A percentile compares a stretch with the other conserved stretches of the same genome.
These are phyloP conservation scores for Belgica antarctica DNA, from an alignment of 2,888 invertebrate species.

Conservation along the genomic window DNA sequence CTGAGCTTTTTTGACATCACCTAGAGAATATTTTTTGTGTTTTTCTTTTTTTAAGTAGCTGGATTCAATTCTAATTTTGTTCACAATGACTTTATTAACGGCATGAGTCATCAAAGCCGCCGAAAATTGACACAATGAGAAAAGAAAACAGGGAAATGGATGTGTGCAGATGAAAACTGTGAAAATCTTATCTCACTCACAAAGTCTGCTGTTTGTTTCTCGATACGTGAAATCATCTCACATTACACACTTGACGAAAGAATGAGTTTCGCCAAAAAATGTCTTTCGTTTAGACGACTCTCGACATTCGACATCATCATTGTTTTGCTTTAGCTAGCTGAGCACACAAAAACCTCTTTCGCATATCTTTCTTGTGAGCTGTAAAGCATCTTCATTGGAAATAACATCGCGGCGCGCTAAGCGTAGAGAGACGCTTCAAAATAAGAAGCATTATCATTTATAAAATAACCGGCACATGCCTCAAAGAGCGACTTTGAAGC, in stretches of 20 bases:
- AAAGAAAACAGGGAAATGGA: not conserved
- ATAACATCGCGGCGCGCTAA: not conserved
- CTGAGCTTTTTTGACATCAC: no score
- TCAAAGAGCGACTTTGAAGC: not conserved
- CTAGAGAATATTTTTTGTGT: no score
- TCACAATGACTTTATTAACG: not conserved
- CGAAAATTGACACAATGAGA: not conserved
- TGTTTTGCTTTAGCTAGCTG: not conserved
- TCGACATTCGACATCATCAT: not conserved
- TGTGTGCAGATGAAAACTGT: constrained; percentile 1
- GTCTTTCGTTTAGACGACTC: not conserved
- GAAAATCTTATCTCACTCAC: not conserved
- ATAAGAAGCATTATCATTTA: not conserved
- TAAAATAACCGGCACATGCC: no score
- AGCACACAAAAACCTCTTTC: not conserved
- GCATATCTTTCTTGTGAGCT: constrained; percentile 3
- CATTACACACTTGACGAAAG: not conserved
- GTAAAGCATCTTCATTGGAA: not conserved
- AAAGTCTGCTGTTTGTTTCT: not conserved
- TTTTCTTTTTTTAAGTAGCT: not conserved
- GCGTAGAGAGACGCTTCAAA: not conserved
- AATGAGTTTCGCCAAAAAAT: not conserved
- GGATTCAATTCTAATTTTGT: not conserved
- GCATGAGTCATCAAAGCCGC: not conserved
- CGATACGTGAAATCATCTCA: constrained; percentile 1